A percentile compares a stretch with the other conserved stretches of the same genome.
phyloP scores from a whole-genome alignment of 1,140 invertebrate genomes.

The Mylabris phalerata region DNA sequence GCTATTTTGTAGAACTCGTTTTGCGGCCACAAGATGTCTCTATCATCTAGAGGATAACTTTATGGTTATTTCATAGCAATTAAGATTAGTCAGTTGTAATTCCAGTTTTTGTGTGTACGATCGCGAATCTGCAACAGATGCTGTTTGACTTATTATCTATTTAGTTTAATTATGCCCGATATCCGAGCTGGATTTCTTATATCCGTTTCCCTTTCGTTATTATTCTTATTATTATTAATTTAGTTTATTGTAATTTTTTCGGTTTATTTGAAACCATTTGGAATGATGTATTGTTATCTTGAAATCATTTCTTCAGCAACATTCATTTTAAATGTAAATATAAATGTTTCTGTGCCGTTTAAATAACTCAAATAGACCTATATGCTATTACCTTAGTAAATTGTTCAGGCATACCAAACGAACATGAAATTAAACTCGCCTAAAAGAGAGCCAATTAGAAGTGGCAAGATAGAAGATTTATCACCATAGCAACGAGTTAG shows the following conservation, averaged over 20 bases:
- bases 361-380: constrained; percentile 3
- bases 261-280: no score
- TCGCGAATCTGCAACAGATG: constrained; percentile 34
- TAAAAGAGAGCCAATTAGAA: constrained; percentile 40
- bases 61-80: constrained; percentile 39
- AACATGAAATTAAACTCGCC: constrained; percentile 37
- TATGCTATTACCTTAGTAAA: constrained; percentile 28
- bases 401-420: constrained; percentile 31
- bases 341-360: no score
- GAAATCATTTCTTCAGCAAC: no score
- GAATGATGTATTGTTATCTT: no score
- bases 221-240: no score
- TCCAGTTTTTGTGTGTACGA: constrained; percentile 33
- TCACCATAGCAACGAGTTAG: constrained; percentile 39
- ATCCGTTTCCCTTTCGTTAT: no score
- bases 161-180: not conserved
- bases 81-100: constrained; percentile 40
- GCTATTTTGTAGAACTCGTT: constrained; percentile 36
- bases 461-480: constrained; percentile 41
- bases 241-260: no score
- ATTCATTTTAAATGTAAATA: no score
- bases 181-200: no score
- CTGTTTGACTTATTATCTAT: constrained; percentile 34
- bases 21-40: constrained; percentile 39
- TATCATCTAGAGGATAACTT: constrained; percentile 38